These are phyloP conservation scores for Bombus cullumanus DNA, from an alignment of 1,140 invertebrate genomes.

Conservation along the genomic window DNA sequence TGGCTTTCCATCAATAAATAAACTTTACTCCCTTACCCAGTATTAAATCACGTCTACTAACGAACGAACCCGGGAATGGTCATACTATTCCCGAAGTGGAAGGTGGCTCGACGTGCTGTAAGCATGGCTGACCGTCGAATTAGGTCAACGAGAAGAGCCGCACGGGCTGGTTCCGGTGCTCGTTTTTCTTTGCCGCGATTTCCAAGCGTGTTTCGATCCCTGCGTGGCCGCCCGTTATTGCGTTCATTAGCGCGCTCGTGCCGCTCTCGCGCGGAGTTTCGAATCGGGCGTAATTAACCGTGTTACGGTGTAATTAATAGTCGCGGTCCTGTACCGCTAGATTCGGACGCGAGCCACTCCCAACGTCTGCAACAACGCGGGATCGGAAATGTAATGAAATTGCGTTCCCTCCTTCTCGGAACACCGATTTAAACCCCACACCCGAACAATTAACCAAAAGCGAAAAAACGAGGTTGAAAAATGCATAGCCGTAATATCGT, in stretches of 20 bases:
- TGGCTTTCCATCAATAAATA: background rate
- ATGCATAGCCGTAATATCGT: background rate
- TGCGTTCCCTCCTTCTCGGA: background rate
- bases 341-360: conserved; percentile 20
- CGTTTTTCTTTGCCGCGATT: conserved; percentile 43
- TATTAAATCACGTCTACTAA: background rate
- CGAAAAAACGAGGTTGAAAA: background rate
- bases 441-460: background rate
- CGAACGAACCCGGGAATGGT: background rate
- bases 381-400: conserved; percentile 23
- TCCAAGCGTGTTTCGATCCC: conserved; percentile 32
- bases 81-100: background rate
- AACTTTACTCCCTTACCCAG: background rate
- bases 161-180: background rate
- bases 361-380: conserved; percentile 23
- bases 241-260: conserved; percentile 38
- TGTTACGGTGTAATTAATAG: conserved; percentile 50
- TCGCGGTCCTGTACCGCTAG: conserved; percentile 10
- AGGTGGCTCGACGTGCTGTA: background rate
- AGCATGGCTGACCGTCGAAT: conserved; percentile 19
- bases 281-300: conserved; percentile 52
- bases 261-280: conserved; percentile 19
- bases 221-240: conserved; percentile 40
- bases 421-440: background rate
- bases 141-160: conserved; percentile 38